phyloP scores from a whole-genome alignment of 30 jellyfish, hydroid and myxozoan genomes.

The Cassiopea andromeda region DNA sequence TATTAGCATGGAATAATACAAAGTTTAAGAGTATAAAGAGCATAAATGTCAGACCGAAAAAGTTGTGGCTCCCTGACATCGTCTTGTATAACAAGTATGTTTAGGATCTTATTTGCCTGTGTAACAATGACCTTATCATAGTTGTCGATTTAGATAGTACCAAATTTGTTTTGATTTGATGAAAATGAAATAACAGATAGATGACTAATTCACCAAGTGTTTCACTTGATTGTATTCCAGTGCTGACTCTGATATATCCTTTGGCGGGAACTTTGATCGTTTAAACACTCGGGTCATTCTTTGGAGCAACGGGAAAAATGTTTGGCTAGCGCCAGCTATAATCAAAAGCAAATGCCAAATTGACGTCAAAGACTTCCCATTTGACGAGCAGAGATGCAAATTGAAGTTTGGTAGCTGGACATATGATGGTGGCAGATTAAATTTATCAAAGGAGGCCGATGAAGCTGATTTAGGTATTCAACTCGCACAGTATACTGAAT shows the following conservation, averaged over 20 bases:
- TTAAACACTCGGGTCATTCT: conserved; percentile 71
- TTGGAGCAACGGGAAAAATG: conserved; percentile 50
- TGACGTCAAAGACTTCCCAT: conserved; percentile 72
- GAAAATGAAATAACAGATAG: background rate
- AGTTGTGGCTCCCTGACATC: conserved; percentile 87
- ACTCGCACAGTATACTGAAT: background rate
- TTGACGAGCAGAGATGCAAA: conserved; percentile 75
- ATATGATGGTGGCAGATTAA: conserved; percentile 69
- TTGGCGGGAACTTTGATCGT: conserved; percentile 82
- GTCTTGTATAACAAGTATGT: conserved; percentile 82
- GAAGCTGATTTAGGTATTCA: conserved; percentile 53
- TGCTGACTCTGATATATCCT: conserved; percentile 75
- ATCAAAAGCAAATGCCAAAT: conserved; percentile 79
- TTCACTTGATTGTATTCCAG: conserved; percentile 11
- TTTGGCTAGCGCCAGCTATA: conserved; percentile 84
- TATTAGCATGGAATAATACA: conserved; percentile 67
- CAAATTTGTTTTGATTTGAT: background rate
- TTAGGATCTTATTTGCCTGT: background rate
- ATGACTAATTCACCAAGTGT: background rate
- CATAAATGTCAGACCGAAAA: conserved; percentile 63
- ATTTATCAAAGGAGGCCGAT: conserved; percentile 51
- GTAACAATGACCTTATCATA: background rate
- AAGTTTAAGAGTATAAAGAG: conserved; percentile 55
- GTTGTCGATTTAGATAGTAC: background rate
- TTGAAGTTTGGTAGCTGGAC: conserved; percentile 87